Conservation (phyloP, 2,113 vertebrate genomes). For the Natator depressus region DNA sequence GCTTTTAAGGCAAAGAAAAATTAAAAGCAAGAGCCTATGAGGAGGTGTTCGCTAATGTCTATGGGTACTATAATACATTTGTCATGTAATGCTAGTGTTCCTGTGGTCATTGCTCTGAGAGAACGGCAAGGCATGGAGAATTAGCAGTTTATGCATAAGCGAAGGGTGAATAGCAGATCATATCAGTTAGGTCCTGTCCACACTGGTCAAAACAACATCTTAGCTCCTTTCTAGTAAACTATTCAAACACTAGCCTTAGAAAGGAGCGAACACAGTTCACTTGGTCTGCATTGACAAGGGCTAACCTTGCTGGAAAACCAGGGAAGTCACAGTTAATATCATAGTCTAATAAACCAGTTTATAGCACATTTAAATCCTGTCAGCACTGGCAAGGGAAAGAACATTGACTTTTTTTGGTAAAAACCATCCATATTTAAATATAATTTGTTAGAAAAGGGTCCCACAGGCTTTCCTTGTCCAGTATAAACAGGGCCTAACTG, state of each 20-base stretch:
- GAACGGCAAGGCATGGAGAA: not conserved
- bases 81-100: not conserved
- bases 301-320: not conserved
- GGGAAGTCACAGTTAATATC: not conserved
- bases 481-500: not conserved
- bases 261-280: not conserved
- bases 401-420: not conserved
- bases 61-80: not conserved
- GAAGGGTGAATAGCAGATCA: not conserved
- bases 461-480: not conserved
- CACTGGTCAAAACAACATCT: not conserved
- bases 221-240: not conserved
- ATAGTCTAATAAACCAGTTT: not conserved
- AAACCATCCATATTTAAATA: not conserved
- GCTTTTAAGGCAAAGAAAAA: not conserved
- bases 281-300: not conserved
- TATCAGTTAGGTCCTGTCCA: not conserved
- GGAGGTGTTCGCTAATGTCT: accelerated
- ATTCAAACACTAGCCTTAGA: not conserved
- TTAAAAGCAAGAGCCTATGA: not conserved
- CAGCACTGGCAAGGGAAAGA: not conserved
- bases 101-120: not conserved
- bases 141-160: not conserved
- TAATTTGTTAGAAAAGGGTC: not conserved
- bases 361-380: not conserved